Evolutionary conservation across 2,888 invertebrate species (phyloP).

Genomic region (Pachymerium ferrugineum): DNA sequence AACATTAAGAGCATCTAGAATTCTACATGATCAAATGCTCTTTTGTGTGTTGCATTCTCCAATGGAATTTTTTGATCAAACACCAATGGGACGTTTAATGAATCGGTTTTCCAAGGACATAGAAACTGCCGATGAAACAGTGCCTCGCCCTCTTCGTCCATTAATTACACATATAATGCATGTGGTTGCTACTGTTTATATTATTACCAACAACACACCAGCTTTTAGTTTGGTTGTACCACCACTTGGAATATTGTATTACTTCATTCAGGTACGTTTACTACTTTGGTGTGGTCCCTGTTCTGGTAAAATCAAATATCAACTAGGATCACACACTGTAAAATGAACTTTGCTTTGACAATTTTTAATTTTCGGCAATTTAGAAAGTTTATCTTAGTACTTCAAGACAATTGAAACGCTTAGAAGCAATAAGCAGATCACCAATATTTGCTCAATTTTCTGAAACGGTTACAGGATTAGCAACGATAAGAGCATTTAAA

Average conservation of each 20-base stretch:
- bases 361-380: neutral
- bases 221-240: slow-evolving; percentile 21
- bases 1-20: slow-evolving; percentile 28
- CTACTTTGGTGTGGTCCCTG: no score
- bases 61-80: slow-evolving; percentile 31
- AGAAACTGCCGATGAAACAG: slow-evolving; percentile 29
- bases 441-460: slow-evolving; percentile 32
- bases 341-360: no score
- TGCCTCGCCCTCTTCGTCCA: slow-evolving; percentile 28
- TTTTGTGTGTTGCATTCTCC: slow-evolving; percentile 23
- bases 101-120: slow-evolving; percentile 32
- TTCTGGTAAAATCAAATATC: no score
- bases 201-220: slow-evolving; percentile 28
- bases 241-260: slow-evolving; percentile 14
- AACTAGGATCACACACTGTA: no score
- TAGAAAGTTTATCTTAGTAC: slow-evolving; percentile 28
- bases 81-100: slow-evolving; percentile 29
- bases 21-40: slow-evolving; percentile 28
- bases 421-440: slow-evolving; percentile 31
- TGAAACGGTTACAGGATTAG: slow-evolving; percentile 25
- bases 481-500: slow-evolving; percentile 28
- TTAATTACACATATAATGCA: slow-evolving; percentile 29
- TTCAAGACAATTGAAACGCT: slow-evolving; percentile 27
- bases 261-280: slow-evolving; percentile 27
- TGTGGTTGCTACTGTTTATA: slow-evolving; percentile 27